Evolutionary conservation across 2,888 invertebrate species (phyloP).

Genomic region (Cordylochernes scorpioides): DNA sequence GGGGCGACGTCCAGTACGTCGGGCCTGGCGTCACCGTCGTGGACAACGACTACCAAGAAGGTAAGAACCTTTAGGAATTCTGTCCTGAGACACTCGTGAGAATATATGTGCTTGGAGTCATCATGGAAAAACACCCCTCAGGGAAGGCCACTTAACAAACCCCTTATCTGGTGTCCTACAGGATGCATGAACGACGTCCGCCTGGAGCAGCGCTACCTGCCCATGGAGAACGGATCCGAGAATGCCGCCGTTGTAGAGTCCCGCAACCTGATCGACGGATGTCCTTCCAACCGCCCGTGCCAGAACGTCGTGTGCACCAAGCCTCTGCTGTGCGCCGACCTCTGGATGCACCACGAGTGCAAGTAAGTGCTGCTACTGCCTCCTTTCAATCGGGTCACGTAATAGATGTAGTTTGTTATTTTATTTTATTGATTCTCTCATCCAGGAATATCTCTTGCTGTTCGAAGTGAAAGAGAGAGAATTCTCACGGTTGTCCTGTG

Average conservation of each 20-base stretch:
- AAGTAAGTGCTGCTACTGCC: too few species aligned
- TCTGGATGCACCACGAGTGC: conserved; percentile 97
- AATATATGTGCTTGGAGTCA: conserved; percentile 1
- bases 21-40: conserved; percentile 79
- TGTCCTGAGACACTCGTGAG: neutral
- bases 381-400: too few species aligned
- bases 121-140: neutral
- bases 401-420: too few species aligned
- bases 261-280: conserved; percentile 63
- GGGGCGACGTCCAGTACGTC: conserved; percentile 81
- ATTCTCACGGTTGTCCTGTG: too few species aligned
- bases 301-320: conserved; percentile 75
- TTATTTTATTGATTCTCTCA: too few species aligned
- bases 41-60: conserved; percentile 77
- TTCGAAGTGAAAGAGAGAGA: too few species aligned
- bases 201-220: conserved; percentile 75
- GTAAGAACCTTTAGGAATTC: conserved; percentile 23
- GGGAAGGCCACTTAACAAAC: neutral
- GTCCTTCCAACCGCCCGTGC: conserved; percentile 81
- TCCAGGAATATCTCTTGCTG: too few species aligned
- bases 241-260: conserved; percentile 90
- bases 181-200: conserved; percentile 57
- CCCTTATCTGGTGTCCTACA: conserved; percentile 19
- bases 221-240: conserved; percentile 77
- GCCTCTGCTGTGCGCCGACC: conserved; percentile 76